These are phyloP conservation scores for Luperina testacea DNA, from an alignment of 2,888 invertebrate species.

Conservation along the genomic window DNA sequence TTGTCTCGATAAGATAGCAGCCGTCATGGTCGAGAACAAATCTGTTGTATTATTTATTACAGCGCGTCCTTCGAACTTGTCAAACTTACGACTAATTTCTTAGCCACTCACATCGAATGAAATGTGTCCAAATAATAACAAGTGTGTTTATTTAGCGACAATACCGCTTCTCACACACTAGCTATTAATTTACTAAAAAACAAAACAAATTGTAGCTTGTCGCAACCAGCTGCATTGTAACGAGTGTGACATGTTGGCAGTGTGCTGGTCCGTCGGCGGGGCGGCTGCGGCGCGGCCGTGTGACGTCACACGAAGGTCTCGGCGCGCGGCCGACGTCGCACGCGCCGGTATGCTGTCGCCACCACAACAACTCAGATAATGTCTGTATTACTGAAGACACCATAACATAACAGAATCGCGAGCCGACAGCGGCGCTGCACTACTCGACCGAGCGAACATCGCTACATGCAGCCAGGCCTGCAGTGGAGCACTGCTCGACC, in stretches of 20 bases:
- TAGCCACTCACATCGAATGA: not conserved
- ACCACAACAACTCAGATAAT: not conserved
- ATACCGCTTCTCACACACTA: not conserved
- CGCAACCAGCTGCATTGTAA: not conserved
- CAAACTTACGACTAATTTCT: not conserved
- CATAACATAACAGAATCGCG: not conserved
- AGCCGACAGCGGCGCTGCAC: too few relatives aligned
- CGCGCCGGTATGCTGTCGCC: constrained; percentile 7
- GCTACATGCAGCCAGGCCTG: too few relatives aligned
- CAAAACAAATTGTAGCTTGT: not conserved
- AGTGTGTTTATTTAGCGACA: not conserved
- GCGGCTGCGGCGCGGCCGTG: not conserved
- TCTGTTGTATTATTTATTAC: too few relatives aligned
- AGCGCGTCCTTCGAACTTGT: not conserved
- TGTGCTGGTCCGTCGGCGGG: not conserved
- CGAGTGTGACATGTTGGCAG: not conserved
- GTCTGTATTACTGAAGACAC: not conserved
- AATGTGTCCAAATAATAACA: not conserved
- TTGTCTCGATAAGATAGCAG: not conserved
- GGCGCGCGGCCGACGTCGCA: constrained; percentile 8
- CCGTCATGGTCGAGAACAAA: not conserved
- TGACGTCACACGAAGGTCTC: constrained; percentile 56
- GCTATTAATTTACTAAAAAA: not conserved
- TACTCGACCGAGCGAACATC: not conserved
- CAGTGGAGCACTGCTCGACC: too few relatives aligned